Base-by-base conservation (phyloP, 1,140 invertebrate species). In the Aphelenchoides fujianensis region DNA sequence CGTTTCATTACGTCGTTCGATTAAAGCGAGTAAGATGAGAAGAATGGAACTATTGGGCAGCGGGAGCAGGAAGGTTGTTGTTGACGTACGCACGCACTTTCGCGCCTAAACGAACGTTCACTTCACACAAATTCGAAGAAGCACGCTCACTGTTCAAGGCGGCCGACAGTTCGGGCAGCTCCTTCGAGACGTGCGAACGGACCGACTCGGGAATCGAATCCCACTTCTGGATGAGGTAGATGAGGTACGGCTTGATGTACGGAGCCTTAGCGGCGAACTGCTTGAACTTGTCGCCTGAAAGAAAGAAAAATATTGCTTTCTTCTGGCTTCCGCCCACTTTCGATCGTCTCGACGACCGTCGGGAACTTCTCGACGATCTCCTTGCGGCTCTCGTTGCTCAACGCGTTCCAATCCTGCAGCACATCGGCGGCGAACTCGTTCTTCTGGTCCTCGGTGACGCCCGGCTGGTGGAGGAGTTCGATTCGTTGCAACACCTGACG, bases 201-300 rank as follows among this genome's bases (percentile, higher is more conserved):
- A 59, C 55, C 28, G 5, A 16, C 5, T 7, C 5, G 28, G 55
- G 55, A 59, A 59, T 59, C 23, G 19, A 7, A 59, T 59, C 55
- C 55, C 55, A 59, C 23, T 59, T 59, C 34, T 59, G 55, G 7
- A 59, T 7, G 27, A 59, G 34, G 34, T 59, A 59, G 55, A 59
- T 59, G 5, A 59, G 55, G 23, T 59, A 59, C 27, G 55, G 55
- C 23, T 59, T 59, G 23, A 59, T 59, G 55, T 59, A 59, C 7
- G 55, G 55, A 5, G 55, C 55, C 19, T 59, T 59, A 32, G 5
- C 55, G 7, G 5, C 55, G 34, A 59, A 59, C 5, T 5, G 5
- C 7, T 5, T 19, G 19, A 59, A 19, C 5, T 23, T 27, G 28
- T 59, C 5, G 23, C 55, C 55, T 59, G 7, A 59, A 59, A 48